Base-by-base conservation (phyloP, 2,113 vertebrate species). In the Periophthalmus modestus region DNA sequence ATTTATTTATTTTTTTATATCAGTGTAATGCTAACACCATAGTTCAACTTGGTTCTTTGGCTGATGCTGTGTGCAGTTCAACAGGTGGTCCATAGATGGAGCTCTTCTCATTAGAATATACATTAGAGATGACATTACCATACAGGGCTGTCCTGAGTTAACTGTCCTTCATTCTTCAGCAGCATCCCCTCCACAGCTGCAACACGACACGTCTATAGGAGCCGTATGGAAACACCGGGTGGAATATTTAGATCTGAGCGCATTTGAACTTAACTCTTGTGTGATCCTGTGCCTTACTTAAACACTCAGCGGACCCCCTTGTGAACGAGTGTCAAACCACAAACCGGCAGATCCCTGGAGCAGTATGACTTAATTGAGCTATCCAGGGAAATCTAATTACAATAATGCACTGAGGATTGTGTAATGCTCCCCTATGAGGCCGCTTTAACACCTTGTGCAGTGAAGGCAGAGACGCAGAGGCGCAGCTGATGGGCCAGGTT, bases 31-130 rank as follows among this genome's bases (percentile, higher is more conserved):
- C 47, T 66, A 47, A 66, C 15, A 12, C 66, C 58, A 75, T 36
- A 47, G 62, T 48, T 50, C 33, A 54, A 39, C 52, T 1, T 36
- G 50, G 67, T 81, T 34, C 61, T 81, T 71, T 71, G 13, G 43
- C 23, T 46, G 0, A 77, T 71, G 34, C 76, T 75, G 61, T 83
- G 85, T 94, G 94, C 89, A 93, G 89, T 94, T 93, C 89, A 94
- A 94, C 90, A 93, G 92, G 92, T 94, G 91, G 89, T 92, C 93
- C 79, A 91, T 93, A 94, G 94, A 93, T 93, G 93, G 93, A 91
- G 94, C 94, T 93, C 85, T 93, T 93, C 90, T 93, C 93, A 94
- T 94, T 94, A 92, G 89, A 94, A 92, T 93, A 91, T 90, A 80
- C 81, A 89, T 77, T 65, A 87, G 68, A 87, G 66, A 86, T 85